A percentile compares a stretch with the other conserved stretches of the same genome.
Conservation (phyloP, 2,113 vertebrate species). For the Heterocephalus glaber region DNA sequence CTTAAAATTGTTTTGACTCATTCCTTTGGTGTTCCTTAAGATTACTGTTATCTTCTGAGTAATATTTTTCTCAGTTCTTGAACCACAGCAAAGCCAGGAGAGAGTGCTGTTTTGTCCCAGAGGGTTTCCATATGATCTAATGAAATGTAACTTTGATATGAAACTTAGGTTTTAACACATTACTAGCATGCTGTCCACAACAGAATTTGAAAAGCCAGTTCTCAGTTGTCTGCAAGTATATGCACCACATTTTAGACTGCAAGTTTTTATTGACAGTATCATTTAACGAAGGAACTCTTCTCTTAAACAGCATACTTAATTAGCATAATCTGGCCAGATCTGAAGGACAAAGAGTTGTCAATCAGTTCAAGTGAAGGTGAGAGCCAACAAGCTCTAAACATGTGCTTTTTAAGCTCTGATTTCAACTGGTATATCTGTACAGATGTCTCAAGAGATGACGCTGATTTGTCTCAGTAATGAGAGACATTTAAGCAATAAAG, state of each 20-base stretch:
- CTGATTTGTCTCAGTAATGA: neutral
- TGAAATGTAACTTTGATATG: neutral
- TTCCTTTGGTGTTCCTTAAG: slow-evolving; percentile 28
- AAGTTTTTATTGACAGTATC: neutral
- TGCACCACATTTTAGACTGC: neutral
- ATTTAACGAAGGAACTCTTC: neutral
- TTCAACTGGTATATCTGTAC: neutral
- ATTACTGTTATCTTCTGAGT: neutral
- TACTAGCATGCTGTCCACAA: neutral
- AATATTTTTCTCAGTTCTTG: neutral
- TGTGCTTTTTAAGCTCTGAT: neutral
- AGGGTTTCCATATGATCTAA: neutral
- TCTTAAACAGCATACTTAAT: slow-evolving; percentile 4
- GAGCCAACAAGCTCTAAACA: neutral
- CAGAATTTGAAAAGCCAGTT: slow-evolving; percentile 24
- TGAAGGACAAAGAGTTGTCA: slow-evolving; percentile 8
- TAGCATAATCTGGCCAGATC: neutral
- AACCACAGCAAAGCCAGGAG: neutral
- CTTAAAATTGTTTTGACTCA: slow-evolving; percentile 11
- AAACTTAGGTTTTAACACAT: slow-evolving; percentile 8
- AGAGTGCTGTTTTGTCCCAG: neutral
- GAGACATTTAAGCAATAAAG: neutral
- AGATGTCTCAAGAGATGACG: neutral
- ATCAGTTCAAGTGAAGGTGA: neutral
- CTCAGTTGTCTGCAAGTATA: slow-evolving; percentile 6